Evolutionary conservation across 1,140 invertebrate genomes (phyloP), one percentile per base, ranked within the genome.

Genomic region (Drosophila triauraria): DNA sequence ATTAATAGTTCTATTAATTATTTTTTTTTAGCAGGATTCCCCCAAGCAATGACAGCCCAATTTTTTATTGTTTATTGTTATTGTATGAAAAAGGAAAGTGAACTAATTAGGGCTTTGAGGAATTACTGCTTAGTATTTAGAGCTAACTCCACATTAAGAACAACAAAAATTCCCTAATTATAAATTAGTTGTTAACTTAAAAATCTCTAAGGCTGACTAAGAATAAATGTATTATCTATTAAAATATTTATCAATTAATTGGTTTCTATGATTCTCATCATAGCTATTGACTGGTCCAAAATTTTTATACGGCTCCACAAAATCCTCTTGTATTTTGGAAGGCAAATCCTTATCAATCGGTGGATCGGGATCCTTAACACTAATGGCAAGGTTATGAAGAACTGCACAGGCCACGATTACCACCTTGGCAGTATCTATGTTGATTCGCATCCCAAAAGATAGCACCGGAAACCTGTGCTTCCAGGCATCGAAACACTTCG

Each of bases 341-440:
- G 42, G 8, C 1, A 30, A 9, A 15, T 42, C 32, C 25, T 12
- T 8, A 5, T 30, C 25, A 3, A 30, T 8, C 25, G 23, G 15
- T 0, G 60, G 47, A 2, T 53, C 10, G 12, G 32, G 47, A 32
- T 62, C 32, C 9, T 42, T 27, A 4, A 38, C 47, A n/a, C 35
- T 50, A 10, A 53, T 54, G 35, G 35, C 35, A 20, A 54, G 53
- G 25, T 63, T 63, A 8, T 63, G 48, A 10, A 63, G 35, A 6
- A 54, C n/a, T 5, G 35, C 60, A 30, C 60, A 63, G 25, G 48
- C 48, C n/a, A 63, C 48, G 10, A 63, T 63, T 3, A 62, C 32
- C 13, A 17, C 23, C 32, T 53, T 62, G 13, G 47, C 30, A 4
- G 60, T 54, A 13, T 62, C 35, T 27, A 38, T 35, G 13, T n/a